phyloP scores from a whole-genome alignment of 2,797 vertebrate genomes.

The Pelobates cultripes region DNA sequence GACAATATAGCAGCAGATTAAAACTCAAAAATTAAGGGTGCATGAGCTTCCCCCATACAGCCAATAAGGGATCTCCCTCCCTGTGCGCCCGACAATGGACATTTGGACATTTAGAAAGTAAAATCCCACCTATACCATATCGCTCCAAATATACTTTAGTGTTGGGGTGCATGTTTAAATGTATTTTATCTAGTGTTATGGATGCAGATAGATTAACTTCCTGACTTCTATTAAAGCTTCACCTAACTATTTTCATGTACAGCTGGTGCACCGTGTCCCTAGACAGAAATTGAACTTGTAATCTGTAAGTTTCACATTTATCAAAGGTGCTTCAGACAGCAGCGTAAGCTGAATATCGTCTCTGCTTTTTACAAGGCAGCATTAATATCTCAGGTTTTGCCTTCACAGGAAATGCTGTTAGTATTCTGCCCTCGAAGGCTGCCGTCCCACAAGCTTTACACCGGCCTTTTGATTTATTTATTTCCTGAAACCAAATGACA shows the following conservation, averaged over 20 bases:
- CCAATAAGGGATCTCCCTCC: too few relatives aligned
- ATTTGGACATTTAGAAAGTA: too few relatives aligned
- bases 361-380: neutral
- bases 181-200: neutral
- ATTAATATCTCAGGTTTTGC: conserved; percentile 42
- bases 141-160: too few relatives aligned
- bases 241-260: neutral
- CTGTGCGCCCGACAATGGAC: too few relatives aligned
- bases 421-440: conserved; percentile 46
- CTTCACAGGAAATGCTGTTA: conserved; percentile 32
- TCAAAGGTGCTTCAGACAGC: conserved; percentile 34
- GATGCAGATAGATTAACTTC: neutral
- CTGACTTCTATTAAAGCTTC: neutral
- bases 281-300: conserved; percentile 1
- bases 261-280: neutral
- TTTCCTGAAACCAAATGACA: conserved; percentile 53
- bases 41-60: too few relatives aligned
- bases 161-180: neutral
- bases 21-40: too few relatives aligned
- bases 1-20: too few relatives aligned
- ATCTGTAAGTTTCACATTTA: conserved; percentile 28
- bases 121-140: too few relatives aligned
- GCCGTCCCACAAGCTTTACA: conserved; percentile 41
- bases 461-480: conserved; percentile 54
- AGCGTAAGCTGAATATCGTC: conserved; percentile 19